Evolutionary conservation across 2,797 vertebrate species (phyloP).

Genomic region (Oreochromis mossambicus): DNA sequence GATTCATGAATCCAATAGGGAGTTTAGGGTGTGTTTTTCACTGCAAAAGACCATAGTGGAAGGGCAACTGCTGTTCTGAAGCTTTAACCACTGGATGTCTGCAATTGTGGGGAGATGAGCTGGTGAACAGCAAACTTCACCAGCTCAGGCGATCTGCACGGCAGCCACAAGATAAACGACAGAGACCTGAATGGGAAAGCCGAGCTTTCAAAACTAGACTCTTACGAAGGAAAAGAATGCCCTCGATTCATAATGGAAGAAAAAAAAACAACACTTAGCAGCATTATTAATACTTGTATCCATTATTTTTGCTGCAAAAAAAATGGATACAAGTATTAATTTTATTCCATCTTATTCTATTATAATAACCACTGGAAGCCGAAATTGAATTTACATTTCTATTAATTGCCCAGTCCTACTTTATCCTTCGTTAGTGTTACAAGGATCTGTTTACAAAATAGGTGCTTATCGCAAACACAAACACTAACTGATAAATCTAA

Average conservation of each 20-base stretch:
- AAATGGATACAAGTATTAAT: background rate
- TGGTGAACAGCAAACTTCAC: background rate
- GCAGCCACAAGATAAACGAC: background rate
- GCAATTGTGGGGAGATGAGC: background rate
- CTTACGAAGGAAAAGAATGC: accelerated
- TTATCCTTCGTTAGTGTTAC: background rate
- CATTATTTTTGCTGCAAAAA: background rate
- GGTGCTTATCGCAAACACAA: background rate
- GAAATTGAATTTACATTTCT: background rate
- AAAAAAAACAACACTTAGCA: accelerated
- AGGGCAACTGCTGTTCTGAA: background rate
- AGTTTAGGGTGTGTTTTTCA: background rate
- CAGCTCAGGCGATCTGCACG: background rate
- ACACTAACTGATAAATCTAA: background rate
- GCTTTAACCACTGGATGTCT: background rate
- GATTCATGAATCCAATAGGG: background rate
- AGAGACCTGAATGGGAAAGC: background rate
- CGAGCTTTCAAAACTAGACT: background rate
- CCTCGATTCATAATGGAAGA: background rate
- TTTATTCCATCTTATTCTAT: background rate
- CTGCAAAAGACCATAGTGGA: background rate
- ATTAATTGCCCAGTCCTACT: background rate
- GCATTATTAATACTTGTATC: background rate
- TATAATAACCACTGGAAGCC: background rate
- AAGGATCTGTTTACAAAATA: background rate